Base-by-base conservation (phyloP, 1,140 invertebrate species). In the Phenacoccus solenopsis region DNA sequence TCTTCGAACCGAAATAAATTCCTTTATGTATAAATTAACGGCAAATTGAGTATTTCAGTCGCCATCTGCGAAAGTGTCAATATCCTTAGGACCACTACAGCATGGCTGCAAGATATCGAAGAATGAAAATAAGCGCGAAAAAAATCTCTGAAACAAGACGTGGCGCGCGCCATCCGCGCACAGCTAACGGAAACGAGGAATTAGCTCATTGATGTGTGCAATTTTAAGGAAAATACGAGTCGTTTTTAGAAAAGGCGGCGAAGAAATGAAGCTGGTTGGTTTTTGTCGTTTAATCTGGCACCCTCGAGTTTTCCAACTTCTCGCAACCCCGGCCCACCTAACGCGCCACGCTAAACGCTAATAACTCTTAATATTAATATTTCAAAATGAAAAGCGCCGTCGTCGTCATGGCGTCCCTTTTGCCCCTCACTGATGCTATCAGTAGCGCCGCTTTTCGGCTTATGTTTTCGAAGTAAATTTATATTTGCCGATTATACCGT, bases 321-420 rank as follows among this genome's bases (percentile, higher is more conserved):
- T 16, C 38, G 4, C 16, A 49, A 49, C 16, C 16, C 3, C 38
- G 2, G 16, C 38, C 30, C 30, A 13, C 13, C 30, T 32, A 7
- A 32, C 38, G 38, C 38, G 38, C 38, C 20, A n/a, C n/a, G n/a
- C 38, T n/a, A 25, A 64, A 64, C 21, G 59, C 59, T 64, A 64
- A 64, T 64, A 64, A 64, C 59, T 64, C 59, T 64, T 64, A 64
- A 64, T 64, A 64, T 64, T 64, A 64, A 64, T 64, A 64, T 64
- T 64, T 64, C 59, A 64, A 64, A 64, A 64, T 64, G 59, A 64
- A 64, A 64, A 24, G 10, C 59, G 10, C 16, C 59, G 32, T 38
- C 32, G 32, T 38, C 32, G 32, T 38, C 32, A n/a, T 38, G 9
- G n/a, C n/a, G 9, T 38, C 25, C 21, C 10, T 64, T 25, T 1